A percentile compares a stretch with the other conserved stretches of the same genome.
Conservation (phyloP, 2,113 vertebrate species). For the Carassius gibelio region DNA sequence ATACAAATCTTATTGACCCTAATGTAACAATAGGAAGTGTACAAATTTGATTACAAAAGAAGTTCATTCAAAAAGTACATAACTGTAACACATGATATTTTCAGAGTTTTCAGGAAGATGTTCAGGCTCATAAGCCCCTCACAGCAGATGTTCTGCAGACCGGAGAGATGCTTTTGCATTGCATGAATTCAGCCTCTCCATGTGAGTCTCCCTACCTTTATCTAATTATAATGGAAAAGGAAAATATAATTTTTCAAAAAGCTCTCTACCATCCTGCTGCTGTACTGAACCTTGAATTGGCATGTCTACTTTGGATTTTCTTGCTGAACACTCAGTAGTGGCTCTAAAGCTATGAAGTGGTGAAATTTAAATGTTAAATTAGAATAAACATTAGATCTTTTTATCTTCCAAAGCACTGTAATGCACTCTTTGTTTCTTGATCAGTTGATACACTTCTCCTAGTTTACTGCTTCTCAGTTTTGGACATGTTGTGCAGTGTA, state of each 20-base stretch:
- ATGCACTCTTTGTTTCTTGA: slow-evolving; percentile 1
- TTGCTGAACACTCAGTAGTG: background rate
- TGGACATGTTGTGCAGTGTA: slow-evolving; percentile 43
- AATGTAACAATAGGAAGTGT: background rate
- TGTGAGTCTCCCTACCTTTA: slow-evolving; percentile 72
- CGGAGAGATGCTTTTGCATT: slow-evolving; percentile 83
- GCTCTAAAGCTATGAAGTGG: background rate
- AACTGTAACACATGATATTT: background rate
- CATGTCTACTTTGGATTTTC: background rate
- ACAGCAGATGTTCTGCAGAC: slow-evolving; percentile 79
- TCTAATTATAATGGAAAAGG: background rate
- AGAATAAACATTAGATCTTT: background rate
- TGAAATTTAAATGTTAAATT: background rate
- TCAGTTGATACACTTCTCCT: background rate
- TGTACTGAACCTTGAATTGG: background rate
- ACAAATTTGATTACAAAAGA: background rate
- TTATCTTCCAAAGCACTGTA: background rate
- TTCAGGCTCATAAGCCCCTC: slow-evolving; percentile 79
- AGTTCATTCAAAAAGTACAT: background rate
- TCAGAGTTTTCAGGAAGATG: slow-evolving; percentile 85
- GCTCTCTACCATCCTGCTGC: background rate
- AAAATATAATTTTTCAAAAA: background rate
- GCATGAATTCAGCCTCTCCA: slow-evolving; percentile 80
- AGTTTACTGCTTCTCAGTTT: background rate
- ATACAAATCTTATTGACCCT: background rate